Evolutionary conservation across 2,888 invertebrate genomes (phyloP).

Genomic region (Cantharis nigra): DNA sequence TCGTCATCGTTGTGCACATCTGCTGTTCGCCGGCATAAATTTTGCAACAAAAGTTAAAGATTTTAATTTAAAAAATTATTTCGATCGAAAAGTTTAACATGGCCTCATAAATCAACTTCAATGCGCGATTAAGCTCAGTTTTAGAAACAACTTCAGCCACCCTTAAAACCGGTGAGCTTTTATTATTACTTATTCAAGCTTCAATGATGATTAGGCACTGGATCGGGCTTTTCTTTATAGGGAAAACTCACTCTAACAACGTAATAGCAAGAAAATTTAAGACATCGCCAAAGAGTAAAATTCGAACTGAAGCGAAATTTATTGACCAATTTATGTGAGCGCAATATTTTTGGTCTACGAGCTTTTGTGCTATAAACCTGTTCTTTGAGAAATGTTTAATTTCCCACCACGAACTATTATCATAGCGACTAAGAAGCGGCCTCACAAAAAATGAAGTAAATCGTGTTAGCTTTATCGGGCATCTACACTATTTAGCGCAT

Average conservation of each 20-base stretch:
- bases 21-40: neutral
- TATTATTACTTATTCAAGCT: slow-evolving; percentile 21
- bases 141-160: slow-evolving; percentile 17
- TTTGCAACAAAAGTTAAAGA: slow-evolving; percentile 7
- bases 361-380: neutral
- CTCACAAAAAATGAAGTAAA: slow-evolving; percentile 20
- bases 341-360: neutral
- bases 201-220: slow-evolving; percentile 21
- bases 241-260: neutral
- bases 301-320: neutral
- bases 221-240: slow-evolving; percentile 8
- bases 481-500: slow-evolving; percentile 32
- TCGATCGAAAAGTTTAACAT: slow-evolving; percentile 15
- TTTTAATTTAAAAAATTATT: slow-evolving; percentile 16
- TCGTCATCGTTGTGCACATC: neutral
- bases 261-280: neutral
- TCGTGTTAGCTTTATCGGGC: slow-evolving; percentile 26
- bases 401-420: neutral
- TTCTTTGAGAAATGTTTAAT: neutral
- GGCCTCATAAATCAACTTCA: slow-evolving; percentile 19
- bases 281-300: neutral
- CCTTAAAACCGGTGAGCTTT: slow-evolving; percentile 11
- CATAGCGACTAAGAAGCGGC: slow-evolving; percentile 6
- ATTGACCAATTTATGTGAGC: neutral
- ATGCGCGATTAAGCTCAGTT: slow-evolving; percentile 22